Conservation (phyloP, 2,888 invertebrate species). For the Sesia apiformis region DNA sequence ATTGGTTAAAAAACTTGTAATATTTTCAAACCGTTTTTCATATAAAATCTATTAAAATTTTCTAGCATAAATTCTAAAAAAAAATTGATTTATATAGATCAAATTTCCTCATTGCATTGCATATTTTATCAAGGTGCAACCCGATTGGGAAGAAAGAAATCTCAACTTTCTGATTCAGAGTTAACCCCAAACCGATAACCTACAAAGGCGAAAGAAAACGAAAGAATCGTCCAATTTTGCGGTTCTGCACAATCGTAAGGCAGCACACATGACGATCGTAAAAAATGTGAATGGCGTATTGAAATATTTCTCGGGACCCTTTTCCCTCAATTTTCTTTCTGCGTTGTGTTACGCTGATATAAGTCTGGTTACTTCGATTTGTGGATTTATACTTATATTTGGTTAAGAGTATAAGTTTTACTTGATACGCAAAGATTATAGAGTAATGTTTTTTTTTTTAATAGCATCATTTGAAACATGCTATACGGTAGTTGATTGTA, state of each 20-base stretch:
- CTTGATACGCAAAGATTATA: no score
- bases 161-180: neutral
- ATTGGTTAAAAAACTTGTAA: no score
- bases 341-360: conserved; percentile 47
- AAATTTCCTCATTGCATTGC: neutral
- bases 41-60: no score
- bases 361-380: conserved; percentile 35
- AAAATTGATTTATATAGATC: no score
- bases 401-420: no score
- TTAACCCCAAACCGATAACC: neutral
- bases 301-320: conserved; percentile 67
- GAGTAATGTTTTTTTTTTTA: no score
- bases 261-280: conserved; percentile 62
- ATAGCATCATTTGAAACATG: no score
- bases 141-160: neutral
- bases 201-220: neutral
- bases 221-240: conserved; percentile 45
- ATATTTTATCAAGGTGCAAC: neutral
- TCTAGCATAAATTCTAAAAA: no score
- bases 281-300: conserved; percentile 69
- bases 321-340: conserved; percentile 54
- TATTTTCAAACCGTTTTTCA: no score
- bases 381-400: neutral
- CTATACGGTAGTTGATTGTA: no score
- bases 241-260: conserved; percentile 53